These are phyloP conservation scores for Paralvinella palmiformis DNA, from an alignment of 1,140 invertebrate species.

Conservation along the genomic window DNA sequence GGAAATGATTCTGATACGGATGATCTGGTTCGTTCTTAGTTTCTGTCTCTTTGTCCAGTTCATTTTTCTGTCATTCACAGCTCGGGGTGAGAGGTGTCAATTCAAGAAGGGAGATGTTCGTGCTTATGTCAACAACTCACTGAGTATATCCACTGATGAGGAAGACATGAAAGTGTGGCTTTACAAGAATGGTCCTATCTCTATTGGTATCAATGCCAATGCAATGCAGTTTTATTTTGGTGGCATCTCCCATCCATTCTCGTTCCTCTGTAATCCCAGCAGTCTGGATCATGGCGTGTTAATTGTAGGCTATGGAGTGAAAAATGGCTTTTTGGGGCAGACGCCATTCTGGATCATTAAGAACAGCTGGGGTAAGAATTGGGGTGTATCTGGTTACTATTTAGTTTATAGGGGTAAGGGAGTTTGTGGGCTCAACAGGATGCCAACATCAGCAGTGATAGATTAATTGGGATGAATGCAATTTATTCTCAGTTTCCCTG, in stretches of 20 bases:
- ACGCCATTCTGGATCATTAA: constrained; percentile 20
- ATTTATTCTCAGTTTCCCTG: too few species aligned
- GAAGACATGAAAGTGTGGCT: constrained; percentile 87
- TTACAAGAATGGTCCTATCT: constrained; percentile 85
- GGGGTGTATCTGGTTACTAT: constrained; percentile 82
- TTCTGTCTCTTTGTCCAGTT: too few species aligned
- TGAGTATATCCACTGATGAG: constrained; percentile 16
- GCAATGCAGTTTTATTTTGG: constrained; percentile 72
- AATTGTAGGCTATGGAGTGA: constrained; percentile 81
- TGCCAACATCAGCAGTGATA: constrained; percentile 81
- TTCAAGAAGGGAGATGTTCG: too few species aligned
- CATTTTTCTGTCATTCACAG: too few species aligned
- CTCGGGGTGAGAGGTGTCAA: too few species aligned
- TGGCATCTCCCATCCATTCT: constrained; percentile 70
- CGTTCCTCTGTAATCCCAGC: constrained; percentile 73
- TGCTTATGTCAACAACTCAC: background rate
- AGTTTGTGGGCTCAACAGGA: constrained; percentile 86
- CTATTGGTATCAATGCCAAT: constrained; percentile 95
- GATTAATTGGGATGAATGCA: too few species aligned
- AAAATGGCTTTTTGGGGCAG: constrained; percentile 52
- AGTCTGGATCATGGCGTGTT: constrained; percentile 66
- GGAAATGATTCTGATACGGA: too few species aligned
- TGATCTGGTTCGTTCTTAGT: too few species aligned
- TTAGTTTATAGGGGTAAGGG: constrained; percentile 89
- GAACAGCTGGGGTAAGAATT: constrained; percentile 31